Base-by-base conservation (phyloP, 2,797 vertebrate species). In the Pogonophryne albipinna region DNA sequence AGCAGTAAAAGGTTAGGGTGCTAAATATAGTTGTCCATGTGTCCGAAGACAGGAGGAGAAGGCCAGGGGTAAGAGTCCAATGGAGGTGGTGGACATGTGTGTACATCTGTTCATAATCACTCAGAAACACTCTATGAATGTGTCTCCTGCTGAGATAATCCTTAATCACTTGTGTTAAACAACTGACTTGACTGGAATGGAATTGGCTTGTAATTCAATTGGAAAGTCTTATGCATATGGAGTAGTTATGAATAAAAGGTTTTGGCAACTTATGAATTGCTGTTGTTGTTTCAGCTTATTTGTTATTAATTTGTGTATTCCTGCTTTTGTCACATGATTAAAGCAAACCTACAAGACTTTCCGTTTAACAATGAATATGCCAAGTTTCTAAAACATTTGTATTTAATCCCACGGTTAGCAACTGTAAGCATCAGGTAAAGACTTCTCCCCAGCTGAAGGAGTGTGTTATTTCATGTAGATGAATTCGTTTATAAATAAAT, bases 21-120 rank as follows among this genome's bases (percentile, higher is more conserved):
- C 92, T 94, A 94, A 91, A 91, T 90, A 82, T 94, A 94, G 86
- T 27, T 12, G 42, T 62, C 80, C 79, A 81, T 91, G 85, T 91
- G 89, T 87, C 84, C 75, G 19, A 49, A 61, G 64, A 71, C 82
- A 72, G 87, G 74, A 82, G 83, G 82, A 71, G 84, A 89, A 84
- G 79, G 68, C 76, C 82, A 78, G 51, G 69, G 58, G 66, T 66
- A 50, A 31, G 7, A 50, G 65, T 79, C 44, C 10, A 17, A 2
- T 19, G 34, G 31, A 45, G 13, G 15, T 52, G 60, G 11, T 7
- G 15, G 10, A 4, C 31, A 9, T 38, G 27, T 66, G 45, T 68
- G 9, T 17, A 1, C n/a, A 41, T 65, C 53, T 60, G 50, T 17
- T 10, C 20, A 16, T 16, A 0, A 34, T 42, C 49, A 66, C 16